Evolutionary conservation across 2,888 invertebrate genomes (phyloP), one percentile per base, ranked within the genome.

Genomic region (Zhuqinia jingwanae): DNA sequence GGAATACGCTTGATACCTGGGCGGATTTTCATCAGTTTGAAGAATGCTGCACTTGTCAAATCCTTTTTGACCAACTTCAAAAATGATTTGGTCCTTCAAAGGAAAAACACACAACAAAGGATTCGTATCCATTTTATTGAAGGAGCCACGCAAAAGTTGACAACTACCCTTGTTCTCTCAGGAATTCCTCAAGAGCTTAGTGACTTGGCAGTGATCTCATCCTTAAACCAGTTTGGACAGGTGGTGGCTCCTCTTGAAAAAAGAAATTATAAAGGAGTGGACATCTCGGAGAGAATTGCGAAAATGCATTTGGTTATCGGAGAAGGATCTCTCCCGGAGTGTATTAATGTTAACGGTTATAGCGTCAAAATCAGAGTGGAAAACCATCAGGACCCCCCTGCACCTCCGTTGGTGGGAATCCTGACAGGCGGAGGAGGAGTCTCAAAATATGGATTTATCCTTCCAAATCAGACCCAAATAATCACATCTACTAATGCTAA

Each of bases 241-340:
- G 90, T 88, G 53, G 88, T 89, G 77, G 77, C 92, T 13, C 91
- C 91, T 20, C 91, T 93, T 11, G 92, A 92, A 87, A 89, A 92
- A 27, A 90, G 92, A 30, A 91, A 92, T 56, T 92, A 92, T 91
- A 92, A 92, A 86, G 92, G 92, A 20, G 92, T 92, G 47, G 92
- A 93, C 90, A 93, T 92, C 20, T 92, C 92, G n/a, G 91, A 93
- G 84, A 89, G 92, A 53, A 90, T 92, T 25, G 91, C 91, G 36
- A 90, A 92, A 63, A 91, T 92, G 89, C 90, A 91, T 76, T 91
- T 92, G 25, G 89, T 91, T 63, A 88, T 90, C 27, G 77, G 27
- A 10, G 68, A 89, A 15, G 85, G 85, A 13, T 68, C 68, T 27
- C 45, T 86, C 36, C 84, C 85, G 20, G 60, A 85, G 20, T 20